Conservation (phyloP, 2,113 vertebrate genomes). For the Vanacampus margaritifer region DNA sequence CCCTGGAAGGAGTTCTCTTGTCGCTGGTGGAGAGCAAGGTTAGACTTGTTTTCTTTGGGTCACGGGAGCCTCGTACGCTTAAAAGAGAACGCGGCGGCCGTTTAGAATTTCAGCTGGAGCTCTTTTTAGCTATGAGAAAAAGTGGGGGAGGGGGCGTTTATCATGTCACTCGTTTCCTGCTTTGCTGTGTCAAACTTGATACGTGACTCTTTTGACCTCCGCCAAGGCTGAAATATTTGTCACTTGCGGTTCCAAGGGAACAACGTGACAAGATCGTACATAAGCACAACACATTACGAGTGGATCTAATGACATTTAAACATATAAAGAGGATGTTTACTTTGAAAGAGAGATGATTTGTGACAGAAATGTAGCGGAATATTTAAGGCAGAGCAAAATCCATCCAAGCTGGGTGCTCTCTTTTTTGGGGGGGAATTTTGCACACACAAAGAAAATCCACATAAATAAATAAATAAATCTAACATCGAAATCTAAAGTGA, state of each 20-base stretch:
- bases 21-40: conserved; percentile 95
- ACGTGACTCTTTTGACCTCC: not conserved
- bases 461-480: no score
- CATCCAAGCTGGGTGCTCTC: not conserved
- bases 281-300: not conserved
- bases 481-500: no score
- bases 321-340: no score
- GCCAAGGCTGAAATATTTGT: conserved; percentile 2
- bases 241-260: not conserved
- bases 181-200: not conserved
- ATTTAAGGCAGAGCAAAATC: not conserved
- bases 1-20: conserved; percentile 91
- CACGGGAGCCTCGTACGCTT: not conserved
- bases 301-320: not conserved
- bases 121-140: conserved; percentile 25
- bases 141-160: no score
- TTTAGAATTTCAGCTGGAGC: conserved; percentile 28
- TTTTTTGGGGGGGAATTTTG: no score
- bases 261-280: not conserved
- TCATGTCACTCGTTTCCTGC: conserved; percentile 18
- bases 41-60: conserved; percentile 21
- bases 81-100: conserved; percentile 12
- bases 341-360: not conserved
- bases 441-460: no score
- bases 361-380: not conserved